phyloP scores from a whole-genome alignment of 2,888 invertebrate species.

The Mythimna ferrago region DNA sequence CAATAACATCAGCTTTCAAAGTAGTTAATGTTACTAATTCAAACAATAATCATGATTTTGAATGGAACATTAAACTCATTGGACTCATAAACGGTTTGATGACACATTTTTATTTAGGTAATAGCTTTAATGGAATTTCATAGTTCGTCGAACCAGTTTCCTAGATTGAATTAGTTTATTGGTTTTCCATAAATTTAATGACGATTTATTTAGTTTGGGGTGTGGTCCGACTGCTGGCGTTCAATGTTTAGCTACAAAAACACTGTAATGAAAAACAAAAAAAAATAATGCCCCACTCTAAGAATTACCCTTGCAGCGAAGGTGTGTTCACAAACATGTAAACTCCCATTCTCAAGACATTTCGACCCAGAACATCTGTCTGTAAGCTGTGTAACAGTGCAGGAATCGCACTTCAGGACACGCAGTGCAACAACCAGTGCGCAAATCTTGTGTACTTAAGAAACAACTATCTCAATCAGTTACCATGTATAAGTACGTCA shows the following conservation, averaged over 20 bases:
- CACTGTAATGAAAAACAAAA: no score
- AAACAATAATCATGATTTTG: conserved; percentile 18
- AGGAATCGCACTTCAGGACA: no score
- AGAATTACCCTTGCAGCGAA: no score
- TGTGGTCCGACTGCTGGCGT: conserved; percentile 36
- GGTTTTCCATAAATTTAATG: conserved; percentile 51
- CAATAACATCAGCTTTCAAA: neutral
- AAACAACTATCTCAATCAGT: no score
- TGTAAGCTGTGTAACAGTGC: no score
- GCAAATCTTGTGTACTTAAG: no score
- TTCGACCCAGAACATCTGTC: no score
- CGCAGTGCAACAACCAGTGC: no score
- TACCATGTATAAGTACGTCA: no score
- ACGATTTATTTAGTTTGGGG: conserved; percentile 41
- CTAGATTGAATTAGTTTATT: conserved; percentile 53
- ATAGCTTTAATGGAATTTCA: conserved; percentile 60
- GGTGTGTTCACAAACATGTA: no score
- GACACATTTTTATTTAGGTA: conserved; percentile 25
- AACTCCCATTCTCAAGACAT: no score
- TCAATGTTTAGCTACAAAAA: neutral
- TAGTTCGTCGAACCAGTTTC: conserved; percentile 61
- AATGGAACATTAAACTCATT: neutral
- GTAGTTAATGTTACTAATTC: conserved; percentile 1
- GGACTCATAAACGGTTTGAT: conserved; percentile 11
- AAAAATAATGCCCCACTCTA: no score